Evolutionary conservation across 2,888 invertebrate genomes (phyloP).

Genomic region (Campoletis raptor): DNA sequence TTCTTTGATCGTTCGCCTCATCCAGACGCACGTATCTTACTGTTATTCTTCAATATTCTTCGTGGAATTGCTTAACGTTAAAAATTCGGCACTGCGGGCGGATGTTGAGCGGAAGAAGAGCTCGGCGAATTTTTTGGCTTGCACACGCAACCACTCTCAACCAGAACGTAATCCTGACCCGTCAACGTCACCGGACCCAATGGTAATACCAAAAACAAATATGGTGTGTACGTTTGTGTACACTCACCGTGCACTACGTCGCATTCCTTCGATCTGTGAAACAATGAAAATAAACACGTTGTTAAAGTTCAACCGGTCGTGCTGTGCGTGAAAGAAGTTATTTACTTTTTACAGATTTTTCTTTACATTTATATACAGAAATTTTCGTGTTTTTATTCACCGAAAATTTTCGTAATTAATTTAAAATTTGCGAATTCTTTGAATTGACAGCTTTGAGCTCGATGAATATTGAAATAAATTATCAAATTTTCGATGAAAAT

Average conservation of each 20-base stretch:
- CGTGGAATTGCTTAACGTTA: conserved; percentile 69
- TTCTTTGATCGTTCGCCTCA: conserved; percentile 18
- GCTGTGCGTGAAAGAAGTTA: background rate
- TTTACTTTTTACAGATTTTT: background rate
- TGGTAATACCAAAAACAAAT: conserved; percentile 95
- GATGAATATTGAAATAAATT: too few species aligned
- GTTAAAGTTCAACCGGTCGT: background rate
- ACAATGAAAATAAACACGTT: background rate
- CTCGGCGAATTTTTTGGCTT: conserved; percentile 87
- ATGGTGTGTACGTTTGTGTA: conserved; percentile 96
- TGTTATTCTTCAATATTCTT: background rate
- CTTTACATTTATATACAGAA: background rate
- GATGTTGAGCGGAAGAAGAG: conserved; percentile 72
- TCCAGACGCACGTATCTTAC: conserved; percentile 23
- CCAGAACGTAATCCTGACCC: conserved; percentile 97
- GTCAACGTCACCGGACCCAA: conserved; percentile 95
- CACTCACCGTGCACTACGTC: conserved; percentile 95
- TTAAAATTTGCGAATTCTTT: background rate
- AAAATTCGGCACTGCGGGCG: conserved; percentile 79
- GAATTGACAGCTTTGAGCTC: background rate
- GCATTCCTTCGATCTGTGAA: conserved; percentile 93
- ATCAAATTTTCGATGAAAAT: too few species aligned
- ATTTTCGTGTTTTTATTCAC: background rate
- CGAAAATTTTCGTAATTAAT: background rate
- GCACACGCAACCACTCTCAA: conserved; percentile 97